Conservation (phyloP, 1,140 invertebrate species). For the Eulimnadia texana region DNA sequence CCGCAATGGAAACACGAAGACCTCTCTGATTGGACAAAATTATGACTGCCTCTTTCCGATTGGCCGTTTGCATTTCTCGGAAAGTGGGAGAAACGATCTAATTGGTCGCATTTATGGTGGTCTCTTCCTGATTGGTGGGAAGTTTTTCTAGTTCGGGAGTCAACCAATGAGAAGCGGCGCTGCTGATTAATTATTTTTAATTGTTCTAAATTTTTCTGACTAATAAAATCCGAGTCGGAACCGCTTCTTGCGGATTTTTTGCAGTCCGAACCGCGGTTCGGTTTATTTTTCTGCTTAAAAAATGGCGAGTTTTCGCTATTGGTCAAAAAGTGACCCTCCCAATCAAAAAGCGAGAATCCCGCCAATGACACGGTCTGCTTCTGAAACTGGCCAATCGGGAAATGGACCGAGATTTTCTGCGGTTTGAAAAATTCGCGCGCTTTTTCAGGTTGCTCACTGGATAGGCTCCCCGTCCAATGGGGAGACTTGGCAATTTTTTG, state of each 20-base stretch:
- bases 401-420: not conserved
- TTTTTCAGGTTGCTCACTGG: too few relatives aligned
- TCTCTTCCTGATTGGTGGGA: too few relatives aligned
- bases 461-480: slow-evolving; percentile 6
- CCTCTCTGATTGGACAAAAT: not conserved
- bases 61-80: too few relatives aligned
- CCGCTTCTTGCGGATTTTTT: not conserved
- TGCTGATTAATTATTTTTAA: too few relatives aligned
- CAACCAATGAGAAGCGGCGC: too few relatives aligned
- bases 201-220: too few relatives aligned
- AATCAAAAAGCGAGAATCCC: not conserved
- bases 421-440: not conserved
- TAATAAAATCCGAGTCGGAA: too few relatives aligned
- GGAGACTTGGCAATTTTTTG: not conserved
- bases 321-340: not conserved
- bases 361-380: not conserved
- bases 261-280: not conserved
- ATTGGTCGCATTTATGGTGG: too few relatives aligned
- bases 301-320: too few relatives aligned
- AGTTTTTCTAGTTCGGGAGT: too few relatives aligned
- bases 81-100: too few relatives aligned
- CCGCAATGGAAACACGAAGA: not conserved
- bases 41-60: too few relatives aligned
- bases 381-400: not conserved
- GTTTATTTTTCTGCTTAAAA: not conserved